Evolutionary conservation across 2,113 vertebrate species (phyloP).

Genomic region (Erinaceus europaeus): DNA sequence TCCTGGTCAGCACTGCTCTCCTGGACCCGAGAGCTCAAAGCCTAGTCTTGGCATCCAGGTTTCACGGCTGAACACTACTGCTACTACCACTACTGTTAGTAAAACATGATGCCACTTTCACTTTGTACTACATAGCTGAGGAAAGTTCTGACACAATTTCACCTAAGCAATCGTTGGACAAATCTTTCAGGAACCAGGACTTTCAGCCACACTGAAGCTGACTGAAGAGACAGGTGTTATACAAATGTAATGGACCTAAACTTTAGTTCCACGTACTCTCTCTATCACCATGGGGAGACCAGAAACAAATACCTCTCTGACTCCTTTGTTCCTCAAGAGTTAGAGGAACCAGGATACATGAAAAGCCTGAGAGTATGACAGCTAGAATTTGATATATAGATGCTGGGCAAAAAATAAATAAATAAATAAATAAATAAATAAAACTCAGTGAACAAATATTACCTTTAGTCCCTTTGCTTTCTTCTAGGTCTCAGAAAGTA

Average conservation of each 20-base stretch:
- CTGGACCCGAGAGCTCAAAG: background rate
- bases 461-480: background rate
- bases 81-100: background rate
- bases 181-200: fast-evolving
- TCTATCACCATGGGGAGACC: background rate
- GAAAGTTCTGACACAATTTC: background rate
- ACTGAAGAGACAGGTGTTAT: too few species aligned
- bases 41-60: background rate
- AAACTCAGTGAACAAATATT: background rate
- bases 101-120: background rate
- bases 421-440: too few species aligned
- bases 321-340: background rate
- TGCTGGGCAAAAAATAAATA: background rate
- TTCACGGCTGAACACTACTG: background rate
- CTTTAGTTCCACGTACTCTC: background rate
- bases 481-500: background rate
- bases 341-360: background rate
- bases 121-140: background rate
- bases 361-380: background rate
- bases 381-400: background rate
- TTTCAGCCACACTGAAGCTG: background rate
- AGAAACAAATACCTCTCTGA: background rate
- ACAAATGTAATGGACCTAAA: too few species aligned
- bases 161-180: background rate
- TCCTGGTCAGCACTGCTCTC: background rate